Conservation (phyloP, 2,888 invertebrate genomes). For the Camponotus fellah region DNA sequence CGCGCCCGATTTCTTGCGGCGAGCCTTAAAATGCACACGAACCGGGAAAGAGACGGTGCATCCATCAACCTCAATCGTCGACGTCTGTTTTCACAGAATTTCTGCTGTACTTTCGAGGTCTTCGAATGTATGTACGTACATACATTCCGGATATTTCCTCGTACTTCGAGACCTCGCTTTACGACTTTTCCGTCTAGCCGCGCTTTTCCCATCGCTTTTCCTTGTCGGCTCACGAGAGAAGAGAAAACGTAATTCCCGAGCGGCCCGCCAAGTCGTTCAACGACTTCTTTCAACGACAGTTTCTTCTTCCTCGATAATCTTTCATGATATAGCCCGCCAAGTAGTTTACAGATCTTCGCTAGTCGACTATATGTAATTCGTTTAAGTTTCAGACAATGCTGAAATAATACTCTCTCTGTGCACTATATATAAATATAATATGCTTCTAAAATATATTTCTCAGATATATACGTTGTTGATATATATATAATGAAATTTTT, state of each 20-base stretch:
- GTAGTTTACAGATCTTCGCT: slow-evolving; percentile 45
- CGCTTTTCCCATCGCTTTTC: slow-evolving; percentile 18
- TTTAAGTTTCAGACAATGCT: slow-evolving; percentile 36
- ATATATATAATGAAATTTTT: neutral
- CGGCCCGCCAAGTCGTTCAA: slow-evolving; percentile 47
- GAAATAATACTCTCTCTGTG: slow-evolving; percentile 3
- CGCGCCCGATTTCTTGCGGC: slow-evolving; percentile 1
- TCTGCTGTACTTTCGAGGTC: slow-evolving; percentile 22
- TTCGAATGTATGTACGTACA: slow-evolving; percentile 34
- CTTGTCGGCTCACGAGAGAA: neutral
- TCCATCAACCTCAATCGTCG: slow-evolving; percentile 45
- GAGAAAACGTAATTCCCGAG: slow-evolving; percentile 41
- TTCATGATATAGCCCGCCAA: slow-evolving; percentile 48
- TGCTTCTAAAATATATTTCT: slow-evolving; percentile 1
- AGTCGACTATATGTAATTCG: slow-evolving; percentile 26
- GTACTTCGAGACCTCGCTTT: slow-evolving; percentile 7
- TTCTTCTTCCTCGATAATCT: slow-evolving; percentile 54
- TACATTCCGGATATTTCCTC: slow-evolving; percentile 7
- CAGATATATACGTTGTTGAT: neutral
- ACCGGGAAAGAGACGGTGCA: neutral
- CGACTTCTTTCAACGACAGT: slow-evolving; percentile 54
- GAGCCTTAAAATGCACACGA: slow-evolving; percentile 25
- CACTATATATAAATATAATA: neutral
- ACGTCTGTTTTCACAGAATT: slow-evolving; percentile 50
- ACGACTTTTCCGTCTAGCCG: slow-evolving; percentile 39